phyloP scores from a whole-genome alignment of 2,888 invertebrate genomes.

The Dryococelus australis region DNA sequence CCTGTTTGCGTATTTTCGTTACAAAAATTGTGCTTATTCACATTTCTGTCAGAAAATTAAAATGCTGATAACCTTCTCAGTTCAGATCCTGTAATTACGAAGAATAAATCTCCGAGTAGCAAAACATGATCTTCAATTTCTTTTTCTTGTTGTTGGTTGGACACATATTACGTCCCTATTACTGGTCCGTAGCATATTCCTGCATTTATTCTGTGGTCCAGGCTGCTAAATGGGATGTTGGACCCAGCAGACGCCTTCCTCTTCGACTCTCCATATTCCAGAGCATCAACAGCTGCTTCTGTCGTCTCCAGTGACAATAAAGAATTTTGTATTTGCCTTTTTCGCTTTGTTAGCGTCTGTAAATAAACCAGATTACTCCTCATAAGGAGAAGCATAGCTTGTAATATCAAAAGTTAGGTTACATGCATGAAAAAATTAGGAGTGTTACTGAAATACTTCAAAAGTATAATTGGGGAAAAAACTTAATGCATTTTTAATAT shows the following conservation, averaged over 20 bases:
- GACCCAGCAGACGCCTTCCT: neutral
- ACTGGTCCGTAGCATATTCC: neutral
- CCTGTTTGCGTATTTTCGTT: slow-evolving; percentile 48
- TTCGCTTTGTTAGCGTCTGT: neutral
- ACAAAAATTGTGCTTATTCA: slow-evolving; percentile 50
- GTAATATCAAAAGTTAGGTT: neutral
- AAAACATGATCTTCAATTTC: slow-evolving; percentile 47
- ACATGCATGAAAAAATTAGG: neutral
- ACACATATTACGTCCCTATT: slow-evolving; percentile 43
- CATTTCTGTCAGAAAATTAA: slow-evolving; percentile 48
- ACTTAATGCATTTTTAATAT: too few relatives aligned
- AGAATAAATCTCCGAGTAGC: slow-evolving; percentile 46
- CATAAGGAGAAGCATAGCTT: neutral
- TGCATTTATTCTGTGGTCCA: neutral
- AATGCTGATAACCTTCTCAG: slow-evolving; percentile 47
- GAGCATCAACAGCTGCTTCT: neutral
- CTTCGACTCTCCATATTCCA: neutral
- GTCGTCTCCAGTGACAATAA: neutral
- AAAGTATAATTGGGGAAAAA: too few relatives aligned
- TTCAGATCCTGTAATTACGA: slow-evolving; percentile 44
- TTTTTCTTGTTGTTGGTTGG: slow-evolving; percentile 49
- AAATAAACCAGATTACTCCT: too few relatives aligned
- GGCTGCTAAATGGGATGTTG: neutral
- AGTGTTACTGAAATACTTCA: too few relatives aligned
- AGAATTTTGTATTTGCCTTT: neutral